Percentiles rank a stretch among this genome's conserved stretches.
Evolutionary conservation across 37 sponge, comb jelly and placozoan genomes (phyloP).

Genomic region (Halisarca cf. caerulea): DNA sequence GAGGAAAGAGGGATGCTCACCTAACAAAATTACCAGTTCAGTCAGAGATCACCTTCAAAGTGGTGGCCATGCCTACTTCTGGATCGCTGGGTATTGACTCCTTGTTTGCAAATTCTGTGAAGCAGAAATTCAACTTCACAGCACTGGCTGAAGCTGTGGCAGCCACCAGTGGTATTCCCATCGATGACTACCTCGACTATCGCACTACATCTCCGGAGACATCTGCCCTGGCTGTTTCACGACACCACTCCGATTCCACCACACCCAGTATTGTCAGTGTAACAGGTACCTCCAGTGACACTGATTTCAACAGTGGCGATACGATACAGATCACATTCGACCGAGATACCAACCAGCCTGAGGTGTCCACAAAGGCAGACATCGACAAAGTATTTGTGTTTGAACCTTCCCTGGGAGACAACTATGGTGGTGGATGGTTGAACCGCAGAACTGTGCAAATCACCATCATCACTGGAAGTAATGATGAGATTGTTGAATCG

Average conservation of each 20-base stretch:
- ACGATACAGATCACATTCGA: conserved; percentile 72
- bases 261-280: conserved; percentile 69
- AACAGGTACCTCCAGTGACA: conserved; percentile 44
- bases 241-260: conserved; percentile 45
- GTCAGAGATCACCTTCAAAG: conserved; percentile 15
- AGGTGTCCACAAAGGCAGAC: conserved; percentile 53
- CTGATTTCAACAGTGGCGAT: conserved; percentile 65
- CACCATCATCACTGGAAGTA: conserved; percentile 49
- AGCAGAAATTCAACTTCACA: conserved; percentile 34
- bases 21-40: background rate
- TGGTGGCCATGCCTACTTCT: conserved; percentile 10
- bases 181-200: background rate
- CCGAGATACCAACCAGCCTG: conserved; percentile 60
- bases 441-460: conserved; percentile 46
- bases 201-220: background rate
- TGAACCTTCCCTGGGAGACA: conserved; percentile 58
- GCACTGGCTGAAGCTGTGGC: conserved; percentile 54
- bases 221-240: background rate
- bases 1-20: background rate
- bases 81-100: conserved; percentile 9
- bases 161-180: conserved; percentile 22
- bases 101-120: conserved; percentile 14
- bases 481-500: background rate
- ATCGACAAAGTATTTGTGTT: conserved; percentile 74
- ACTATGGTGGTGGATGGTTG: conserved; percentile 78